Percentiles rank a stretch among this genome's conserved stretches.
Conservation (phyloP, 2,797 vertebrate species). For the Hemitrygon akajei region DNA sequence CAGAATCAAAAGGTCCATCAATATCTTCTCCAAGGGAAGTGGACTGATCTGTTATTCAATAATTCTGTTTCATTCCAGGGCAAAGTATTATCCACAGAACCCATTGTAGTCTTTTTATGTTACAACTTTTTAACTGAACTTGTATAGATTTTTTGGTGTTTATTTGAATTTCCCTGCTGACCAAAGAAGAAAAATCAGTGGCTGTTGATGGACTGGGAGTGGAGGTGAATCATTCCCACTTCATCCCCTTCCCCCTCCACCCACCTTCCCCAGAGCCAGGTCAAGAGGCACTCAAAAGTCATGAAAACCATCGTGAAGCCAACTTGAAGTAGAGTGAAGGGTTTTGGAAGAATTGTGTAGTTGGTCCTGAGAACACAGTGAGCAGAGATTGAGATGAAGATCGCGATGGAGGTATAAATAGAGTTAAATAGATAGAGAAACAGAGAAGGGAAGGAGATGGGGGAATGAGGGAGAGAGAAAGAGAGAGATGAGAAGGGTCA, state of each 20-base stretch:
- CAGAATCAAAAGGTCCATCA: neutral
- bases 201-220: too few relatives aligned
- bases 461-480: too few relatives aligned
- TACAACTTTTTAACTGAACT: neutral
- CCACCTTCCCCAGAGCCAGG: too few relatives aligned
- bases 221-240: too few relatives aligned
- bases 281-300: neutral
- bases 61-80: neutral
- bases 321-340: neutral
- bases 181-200: neutral
- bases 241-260: too few relatives aligned
- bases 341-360: neutral
- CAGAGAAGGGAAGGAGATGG: too few relatives aligned
- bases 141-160: neutral
- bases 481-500: too few relatives aligned
- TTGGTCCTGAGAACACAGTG: neutral
- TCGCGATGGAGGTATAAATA: too few relatives aligned
- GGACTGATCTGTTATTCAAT: neutral
- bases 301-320: neutral
- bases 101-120: neutral
- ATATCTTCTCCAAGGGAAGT: neutral
- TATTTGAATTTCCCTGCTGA: neutral
- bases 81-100: neutral
- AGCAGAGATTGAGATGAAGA: neutral
- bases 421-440: too few relatives aligned